phyloP scores from a whole-genome alignment of 2,797 vertebrate genomes.

The Mustela erminea region DNA sequence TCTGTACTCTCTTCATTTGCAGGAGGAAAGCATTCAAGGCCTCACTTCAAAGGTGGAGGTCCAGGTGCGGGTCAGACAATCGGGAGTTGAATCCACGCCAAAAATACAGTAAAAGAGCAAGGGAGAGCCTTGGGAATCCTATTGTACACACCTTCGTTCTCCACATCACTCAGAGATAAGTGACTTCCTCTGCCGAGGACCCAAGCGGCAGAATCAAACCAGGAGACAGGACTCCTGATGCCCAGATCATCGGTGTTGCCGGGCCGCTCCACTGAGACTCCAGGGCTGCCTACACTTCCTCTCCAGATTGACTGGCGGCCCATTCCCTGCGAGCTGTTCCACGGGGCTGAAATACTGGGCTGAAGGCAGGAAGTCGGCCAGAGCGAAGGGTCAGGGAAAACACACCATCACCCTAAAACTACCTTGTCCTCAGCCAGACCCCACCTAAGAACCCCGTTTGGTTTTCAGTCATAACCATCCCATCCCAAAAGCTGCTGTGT shows the following conservation, averaged over 20 bases:
- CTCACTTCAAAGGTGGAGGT: neutral
- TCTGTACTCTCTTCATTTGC: rapidly evolving
- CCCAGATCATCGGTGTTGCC: rapidly evolving
- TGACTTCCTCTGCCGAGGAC: neutral
- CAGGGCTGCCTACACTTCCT: neutral
- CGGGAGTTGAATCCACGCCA: rapidly evolving
- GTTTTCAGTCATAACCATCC: neutral
- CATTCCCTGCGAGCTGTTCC: neutral
- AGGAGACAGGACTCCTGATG: neutral
- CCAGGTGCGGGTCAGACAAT: neutral
- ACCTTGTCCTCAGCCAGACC: neutral
- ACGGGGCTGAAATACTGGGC: neutral
- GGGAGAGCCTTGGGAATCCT: too few relatives aligned
- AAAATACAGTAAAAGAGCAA: neutral
- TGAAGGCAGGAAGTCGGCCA: neutral
- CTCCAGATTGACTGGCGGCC: neutral
- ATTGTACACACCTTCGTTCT: rapidly evolving
- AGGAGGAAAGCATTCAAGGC: neutral
- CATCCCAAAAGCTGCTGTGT: rapidly evolving
- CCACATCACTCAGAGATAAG: neutral
- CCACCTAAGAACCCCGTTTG: neutral
- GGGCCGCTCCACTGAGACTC: rapidly evolving
- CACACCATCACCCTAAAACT: rapidly evolving
- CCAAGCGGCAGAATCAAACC: neutral
- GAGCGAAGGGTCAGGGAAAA: neutral